phyloP scores from a whole-genome alignment of 2,888 invertebrate species.

The Pemphredon lugubris region DNA sequence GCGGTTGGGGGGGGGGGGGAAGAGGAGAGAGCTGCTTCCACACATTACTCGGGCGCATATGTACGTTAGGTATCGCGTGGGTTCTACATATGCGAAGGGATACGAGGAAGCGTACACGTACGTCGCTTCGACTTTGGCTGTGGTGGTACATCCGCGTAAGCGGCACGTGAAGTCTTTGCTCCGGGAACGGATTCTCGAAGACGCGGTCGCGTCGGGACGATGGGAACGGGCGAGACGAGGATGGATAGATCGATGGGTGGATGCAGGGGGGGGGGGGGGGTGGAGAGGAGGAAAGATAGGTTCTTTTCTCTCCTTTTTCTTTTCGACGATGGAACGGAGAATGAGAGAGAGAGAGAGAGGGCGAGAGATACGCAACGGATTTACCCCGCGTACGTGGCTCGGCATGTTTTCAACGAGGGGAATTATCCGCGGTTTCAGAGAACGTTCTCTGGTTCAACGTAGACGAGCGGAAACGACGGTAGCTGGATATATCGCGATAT shows the following conservation, averaged over 20 bases:
- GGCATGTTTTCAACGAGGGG: constrained; percentile 30
- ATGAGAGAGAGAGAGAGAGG: neutral
- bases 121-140: too few species aligned
- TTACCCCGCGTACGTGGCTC: constrained; percentile 4
- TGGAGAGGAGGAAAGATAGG: constrained; percentile 35
- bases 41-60: constrained; percentile 20
- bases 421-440: constrained; percentile 26
- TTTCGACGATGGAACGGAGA: constrained; percentile 4
- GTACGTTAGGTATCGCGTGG: constrained; percentile 35
- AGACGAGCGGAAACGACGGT: neutral
- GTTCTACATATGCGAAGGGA: constrained; percentile 19
- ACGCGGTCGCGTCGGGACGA: constrained; percentile 67
- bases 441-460: neutral
- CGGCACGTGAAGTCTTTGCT: constrained; percentile 62
- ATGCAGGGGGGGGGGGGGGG: neutral
- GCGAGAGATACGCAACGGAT: neutral
- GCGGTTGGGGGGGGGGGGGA: too few species aligned
- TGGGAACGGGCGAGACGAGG: constrained; percentile 15
- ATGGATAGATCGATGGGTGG: constrained; percentile 27
- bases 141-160: constrained; percentile 37
- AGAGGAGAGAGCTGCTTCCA: too few species aligned
- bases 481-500: neutral
- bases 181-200: constrained; percentile 67
- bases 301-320: too few species aligned
- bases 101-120: too few species aligned